Base-by-base conservation (phyloP, 1,140 invertebrate genomes). In the Eriocheir sinensis region DNA sequence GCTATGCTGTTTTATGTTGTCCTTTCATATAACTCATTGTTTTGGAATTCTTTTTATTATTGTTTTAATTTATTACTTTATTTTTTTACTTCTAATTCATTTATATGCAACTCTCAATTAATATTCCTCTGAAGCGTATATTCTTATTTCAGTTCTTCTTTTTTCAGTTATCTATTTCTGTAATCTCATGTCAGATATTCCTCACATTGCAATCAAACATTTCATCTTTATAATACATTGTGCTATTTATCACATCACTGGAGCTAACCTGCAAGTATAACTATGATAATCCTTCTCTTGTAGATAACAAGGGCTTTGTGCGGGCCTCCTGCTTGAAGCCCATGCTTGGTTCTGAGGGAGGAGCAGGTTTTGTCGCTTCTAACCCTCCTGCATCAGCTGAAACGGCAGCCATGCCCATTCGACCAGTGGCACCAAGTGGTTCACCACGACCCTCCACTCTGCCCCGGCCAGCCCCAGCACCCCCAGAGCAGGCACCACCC, bases 271-370 rank as follows among this genome's bases (percentile, higher is more conserved):
- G n/a, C n/a, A n/a, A n/a, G 6, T 8, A n/a, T 21, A 1, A 0
- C 21, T 86, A 6, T 36, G 34, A 36, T 6, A 40, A 34, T 36
- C 40, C 12, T 36, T 36, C 32, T 38, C 36, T 40, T 15, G 60
- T 89, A 94, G 93, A 94, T 72, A 94, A 94, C 44, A 94, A 91
- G 34, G 93, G 93, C n/a, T 94, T 94, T 91, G 93, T 81, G 44
- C 80, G 93, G 72, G 89, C 89, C 0, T 40, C 93, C 6, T 83
- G 32, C 17, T 41, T 94, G n/a, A 94, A 53, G 72, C 93, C 89
- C 34, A 21, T 91, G 15, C 89, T 85, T 30, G 93, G 27, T 0
- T 30, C 32, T 36, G 93, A 94, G 2, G 81, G 40, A 27, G 90
- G 88, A 27, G 32, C 17, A 2, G 88, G 60, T 12, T 0, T n/a